A percentile compares a stretch with the other conserved stretches of the same genome.
These are phyloP conservation scores for Leucania comma DNA, from an alignment of 2,888 invertebrate genomes.

Conservation along the genomic window DNA sequence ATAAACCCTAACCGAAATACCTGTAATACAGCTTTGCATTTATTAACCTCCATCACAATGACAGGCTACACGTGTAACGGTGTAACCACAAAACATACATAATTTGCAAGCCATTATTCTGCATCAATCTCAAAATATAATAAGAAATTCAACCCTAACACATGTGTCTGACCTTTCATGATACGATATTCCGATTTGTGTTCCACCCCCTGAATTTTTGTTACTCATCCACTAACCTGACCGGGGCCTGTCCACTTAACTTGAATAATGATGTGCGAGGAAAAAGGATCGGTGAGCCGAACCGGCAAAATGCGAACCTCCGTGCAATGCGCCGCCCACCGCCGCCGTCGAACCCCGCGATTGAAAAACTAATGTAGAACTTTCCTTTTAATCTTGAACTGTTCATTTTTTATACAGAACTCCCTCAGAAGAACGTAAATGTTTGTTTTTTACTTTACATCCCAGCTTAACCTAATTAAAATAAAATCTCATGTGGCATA, in stretches of 20 bases:
- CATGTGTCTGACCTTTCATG: slow-evolving; percentile 69
- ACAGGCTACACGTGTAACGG: slow-evolving; percentile 17
- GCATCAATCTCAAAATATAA: slow-evolving; percentile 66
- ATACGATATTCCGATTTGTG: slow-evolving; percentile 70
- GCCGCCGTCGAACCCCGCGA: slow-evolving; percentile 59
- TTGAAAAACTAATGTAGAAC: slow-evolving; percentile 68
- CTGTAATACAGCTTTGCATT: slow-evolving; percentile 4
- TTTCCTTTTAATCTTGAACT: slow-evolving; percentile 54
- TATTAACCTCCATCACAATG: slow-evolving; percentile 19
- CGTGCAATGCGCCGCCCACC: slow-evolving; percentile 65
- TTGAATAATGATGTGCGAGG: slow-evolving; percentile 88
- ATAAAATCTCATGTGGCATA: slow-evolving; percentile 69
- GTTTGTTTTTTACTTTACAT: slow-evolving; percentile 32
- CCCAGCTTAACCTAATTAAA: slow-evolving; percentile 60
- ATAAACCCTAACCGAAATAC: slow-evolving; percentile 2
- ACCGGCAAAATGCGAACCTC: slow-evolving; percentile 77
- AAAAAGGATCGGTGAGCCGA: slow-evolving; percentile 80
- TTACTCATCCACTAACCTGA: slow-evolving; percentile 85
- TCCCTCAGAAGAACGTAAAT: slow-evolving; percentile 4
- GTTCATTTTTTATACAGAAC: slow-evolving; percentile 37
- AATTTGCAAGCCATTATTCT: slow-evolving; percentile 58
- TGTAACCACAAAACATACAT: slow-evolving; percentile 33
- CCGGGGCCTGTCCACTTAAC: slow-evolving; percentile 85
- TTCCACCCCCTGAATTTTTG: slow-evolving; percentile 79
- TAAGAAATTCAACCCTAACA: slow-evolving; percentile 63